These are phyloP conservation scores for Eubasilissa splendida DNA, from an alignment of 2,888 invertebrate species.

Conservation along the genomic window DNA sequence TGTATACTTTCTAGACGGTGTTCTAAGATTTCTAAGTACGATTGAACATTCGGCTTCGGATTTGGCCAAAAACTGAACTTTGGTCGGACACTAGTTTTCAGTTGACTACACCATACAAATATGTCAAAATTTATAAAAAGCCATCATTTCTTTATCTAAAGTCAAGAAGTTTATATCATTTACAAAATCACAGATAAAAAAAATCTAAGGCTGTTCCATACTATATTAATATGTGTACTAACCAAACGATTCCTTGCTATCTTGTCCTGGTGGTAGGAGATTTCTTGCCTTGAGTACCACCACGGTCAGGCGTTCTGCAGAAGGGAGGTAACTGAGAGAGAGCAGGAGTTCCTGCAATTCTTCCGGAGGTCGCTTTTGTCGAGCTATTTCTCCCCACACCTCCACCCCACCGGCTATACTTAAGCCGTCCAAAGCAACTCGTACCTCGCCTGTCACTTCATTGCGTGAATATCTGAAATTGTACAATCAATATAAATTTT, in stretches of 20 bases:
- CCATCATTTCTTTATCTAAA: too few species aligned
- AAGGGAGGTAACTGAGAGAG: conserved; percentile 90
- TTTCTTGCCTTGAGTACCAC: conserved; percentile 89
- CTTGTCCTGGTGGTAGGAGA: conserved; percentile 79
- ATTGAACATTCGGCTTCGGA: too few species aligned
- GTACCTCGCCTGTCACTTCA: conserved; percentile 89
- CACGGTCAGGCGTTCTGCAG: conserved; percentile 88
- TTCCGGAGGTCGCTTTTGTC: conserved; percentile 86
- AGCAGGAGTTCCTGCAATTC: conserved; percentile 87
- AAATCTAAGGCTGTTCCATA: too few species aligned
- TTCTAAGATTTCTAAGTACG: too few species aligned
- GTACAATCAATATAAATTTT: background rate
- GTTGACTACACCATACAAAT: too few species aligned
- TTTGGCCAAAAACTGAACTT: too few species aligned
- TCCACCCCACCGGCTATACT: conserved; percentile 85
- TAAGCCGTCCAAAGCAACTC: conserved; percentile 83
- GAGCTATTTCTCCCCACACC: conserved; percentile 90
- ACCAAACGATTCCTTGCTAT: conserved; percentile 78
- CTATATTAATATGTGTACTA: conserved; percentile 57
- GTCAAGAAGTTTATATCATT: too few species aligned
- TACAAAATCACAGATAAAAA: too few species aligned
- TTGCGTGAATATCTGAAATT: conserved; percentile 85
- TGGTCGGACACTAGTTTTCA: too few species aligned
- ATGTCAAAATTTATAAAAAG: too few species aligned
- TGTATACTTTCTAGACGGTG: too few species aligned